These are phyloP conservation scores for Pyrgus malvae DNA, from an alignment of 2,888 invertebrate species.

Conservation along the genomic window DNA sequence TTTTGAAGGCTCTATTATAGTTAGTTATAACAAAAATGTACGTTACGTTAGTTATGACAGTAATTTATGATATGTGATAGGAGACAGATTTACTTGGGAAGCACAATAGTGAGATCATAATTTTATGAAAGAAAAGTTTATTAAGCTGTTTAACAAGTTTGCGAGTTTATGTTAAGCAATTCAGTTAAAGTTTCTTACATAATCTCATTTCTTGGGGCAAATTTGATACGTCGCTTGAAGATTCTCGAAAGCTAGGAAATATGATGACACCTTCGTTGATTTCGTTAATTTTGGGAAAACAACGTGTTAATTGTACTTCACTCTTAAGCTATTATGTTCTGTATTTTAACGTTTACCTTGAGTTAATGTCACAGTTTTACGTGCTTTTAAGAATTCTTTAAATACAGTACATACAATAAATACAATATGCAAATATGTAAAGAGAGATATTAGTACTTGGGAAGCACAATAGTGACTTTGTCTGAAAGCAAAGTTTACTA, in stretches of 20 bases:
- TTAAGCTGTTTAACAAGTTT: conserved; percentile 69
- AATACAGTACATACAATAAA: too few relatives aligned
- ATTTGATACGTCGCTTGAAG: conserved; percentile 44
- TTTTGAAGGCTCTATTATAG: too few relatives aligned
- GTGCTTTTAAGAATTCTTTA: conserved; percentile 1
- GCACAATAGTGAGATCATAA: conserved; percentile 44
- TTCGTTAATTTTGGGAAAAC: conserved; percentile 2
- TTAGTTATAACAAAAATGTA: too few relatives aligned
- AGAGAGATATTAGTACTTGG: conserved; percentile 30
- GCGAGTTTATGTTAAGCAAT: conserved; percentile 69
- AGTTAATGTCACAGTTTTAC: conserved; percentile 2
- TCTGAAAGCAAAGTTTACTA: conserved; percentile 58
- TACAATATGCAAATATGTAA: conserved; percentile 16
- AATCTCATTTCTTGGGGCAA: conserved; percentile 68
- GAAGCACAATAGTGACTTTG: conserved; percentile 45
- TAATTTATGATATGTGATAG: conserved; percentile 15
- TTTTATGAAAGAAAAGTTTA: conserved; percentile 59
- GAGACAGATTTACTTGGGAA: conserved; percentile 30
- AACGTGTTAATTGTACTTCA: neutral
- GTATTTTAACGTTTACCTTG: neutral
- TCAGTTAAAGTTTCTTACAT: conserved; percentile 69
- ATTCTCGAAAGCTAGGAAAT: conserved; percentile 1
- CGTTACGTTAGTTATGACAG: too few relatives aligned
- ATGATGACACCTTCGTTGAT: conserved; percentile 1
- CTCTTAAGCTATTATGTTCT: neutral